These are phyloP conservation scores for Ophion obscuratus DNA, from an alignment of 2,888 invertebrate genomes.

Conservation along the genomic window DNA sequence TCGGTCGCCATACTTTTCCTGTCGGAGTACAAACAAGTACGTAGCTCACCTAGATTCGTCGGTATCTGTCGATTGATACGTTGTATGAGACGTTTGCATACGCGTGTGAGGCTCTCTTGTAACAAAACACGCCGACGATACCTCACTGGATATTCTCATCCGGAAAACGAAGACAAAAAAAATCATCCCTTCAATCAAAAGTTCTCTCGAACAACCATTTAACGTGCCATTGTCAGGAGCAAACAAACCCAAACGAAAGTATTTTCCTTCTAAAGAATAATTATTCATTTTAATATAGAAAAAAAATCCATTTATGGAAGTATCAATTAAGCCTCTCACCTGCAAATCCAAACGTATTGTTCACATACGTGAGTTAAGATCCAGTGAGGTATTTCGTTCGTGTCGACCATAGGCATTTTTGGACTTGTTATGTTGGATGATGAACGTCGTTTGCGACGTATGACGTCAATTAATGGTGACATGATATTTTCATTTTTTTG, in stretches of 20 bases:
- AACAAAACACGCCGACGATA: conserved; percentile 34
- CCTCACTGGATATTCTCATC: not conserved
- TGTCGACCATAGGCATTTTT: conserved; percentile 68
- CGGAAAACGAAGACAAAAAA: not conserved
- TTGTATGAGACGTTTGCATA: conserved; percentile 78
- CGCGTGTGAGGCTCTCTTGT: conserved; percentile 65
- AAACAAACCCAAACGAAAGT: not conserved
- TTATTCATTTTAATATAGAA: not conserved
- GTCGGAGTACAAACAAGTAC: conserved; percentile 87
- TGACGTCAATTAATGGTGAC: conserved; percentile 70
- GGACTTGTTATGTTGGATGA: conserved; percentile 75
- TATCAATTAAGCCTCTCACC: not conserved
- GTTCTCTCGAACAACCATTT: not conserved
- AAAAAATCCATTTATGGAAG: not conserved
- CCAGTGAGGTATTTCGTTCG: conserved; percentile 66
- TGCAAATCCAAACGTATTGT: not conserved
- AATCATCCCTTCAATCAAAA: not conserved
- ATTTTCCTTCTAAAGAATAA: not conserved
- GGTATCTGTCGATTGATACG: conserved; percentile 80
- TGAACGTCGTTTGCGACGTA: conserved; percentile 73
- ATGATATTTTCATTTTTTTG: conserved; percentile 64
- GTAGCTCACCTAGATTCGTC: conserved; percentile 84
- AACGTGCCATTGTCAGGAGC: not conserved
- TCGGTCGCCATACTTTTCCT: conserved; percentile 85
- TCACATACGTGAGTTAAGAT: conserved; percentile 15